phyloP scores from a whole-genome alignment of 2,113 vertebrate genomes.

The Xiphophorus couchianus region DNA sequence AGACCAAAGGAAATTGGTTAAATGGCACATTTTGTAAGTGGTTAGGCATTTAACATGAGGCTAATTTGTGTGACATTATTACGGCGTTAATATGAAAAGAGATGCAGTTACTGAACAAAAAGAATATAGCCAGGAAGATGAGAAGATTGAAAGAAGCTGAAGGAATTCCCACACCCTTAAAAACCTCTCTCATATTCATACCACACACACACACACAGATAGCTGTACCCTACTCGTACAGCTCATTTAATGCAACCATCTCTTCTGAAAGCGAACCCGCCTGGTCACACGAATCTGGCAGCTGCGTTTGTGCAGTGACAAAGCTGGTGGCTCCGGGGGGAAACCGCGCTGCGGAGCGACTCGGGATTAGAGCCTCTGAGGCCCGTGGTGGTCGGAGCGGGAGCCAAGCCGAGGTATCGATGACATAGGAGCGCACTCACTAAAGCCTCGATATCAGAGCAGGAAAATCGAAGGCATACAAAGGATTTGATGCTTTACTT shows the following conservation, averaged over 20 bases:
- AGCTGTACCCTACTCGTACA: constrained; percentile 17
- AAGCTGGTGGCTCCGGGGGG: constrained; percentile 73
- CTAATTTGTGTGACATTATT: background rate
- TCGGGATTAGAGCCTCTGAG: constrained; percentile 71
- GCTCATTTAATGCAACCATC: constrained; percentile 63
- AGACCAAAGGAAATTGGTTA: too few species aligned
- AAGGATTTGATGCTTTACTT: background rate
- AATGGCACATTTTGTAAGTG: background rate
- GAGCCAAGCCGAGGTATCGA: constrained; percentile 70
- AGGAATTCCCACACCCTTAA: constrained; percentile 33
- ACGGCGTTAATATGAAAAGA: background rate
- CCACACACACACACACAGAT: constrained; percentile 12
- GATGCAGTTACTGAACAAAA: background rate
- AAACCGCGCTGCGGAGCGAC: constrained; percentile 70
- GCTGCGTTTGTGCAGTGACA: constrained; percentile 71
- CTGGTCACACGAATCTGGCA: constrained; percentile 75
- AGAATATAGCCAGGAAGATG: background rate
- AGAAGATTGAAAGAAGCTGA: constrained; percentile 11
- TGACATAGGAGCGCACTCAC: constrained; percentile 63
- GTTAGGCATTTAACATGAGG: background rate
- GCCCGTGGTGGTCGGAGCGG: constrained; percentile 58
- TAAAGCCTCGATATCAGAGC: constrained; percentile 51
- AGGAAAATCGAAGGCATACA: constrained; percentile 9
- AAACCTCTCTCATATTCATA: constrained; percentile 19
- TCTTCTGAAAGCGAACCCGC: constrained; percentile 58